phyloP scores from a whole-genome alignment of 2,113 vertebrate species.

The Ictalurus punctatus region DNA sequence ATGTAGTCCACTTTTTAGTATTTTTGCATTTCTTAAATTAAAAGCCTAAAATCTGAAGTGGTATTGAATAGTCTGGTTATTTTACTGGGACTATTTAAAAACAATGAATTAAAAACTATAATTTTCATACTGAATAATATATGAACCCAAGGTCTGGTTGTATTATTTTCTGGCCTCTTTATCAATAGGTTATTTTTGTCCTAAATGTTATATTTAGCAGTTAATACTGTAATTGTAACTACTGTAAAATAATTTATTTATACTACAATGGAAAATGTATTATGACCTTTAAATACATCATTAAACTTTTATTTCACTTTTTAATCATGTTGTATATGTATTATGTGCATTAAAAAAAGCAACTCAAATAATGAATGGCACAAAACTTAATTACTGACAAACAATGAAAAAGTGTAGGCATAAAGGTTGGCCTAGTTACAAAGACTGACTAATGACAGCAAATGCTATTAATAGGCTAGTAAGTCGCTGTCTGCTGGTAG shows the following conservation, averaged over 20 bases:
- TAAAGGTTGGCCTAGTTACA: slow-evolving; percentile 24
- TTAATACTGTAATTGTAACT: neutral
- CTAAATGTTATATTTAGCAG: neutral
- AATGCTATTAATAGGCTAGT: slow-evolving; percentile 44
- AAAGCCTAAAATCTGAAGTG: neutral
- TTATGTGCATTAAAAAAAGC: neutral
- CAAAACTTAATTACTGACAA: neutral
- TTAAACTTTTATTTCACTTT: neutral
- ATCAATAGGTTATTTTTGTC: neutral
- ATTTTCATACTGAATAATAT: neutral
- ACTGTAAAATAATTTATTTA: too few relatives aligned
- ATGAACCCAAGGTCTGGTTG: neutral
- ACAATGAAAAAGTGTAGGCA: slow-evolving; percentile 4
- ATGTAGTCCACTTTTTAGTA: neutral
- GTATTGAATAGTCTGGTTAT: neutral
- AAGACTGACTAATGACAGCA: slow-evolving; percentile 40
- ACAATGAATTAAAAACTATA: neutral
- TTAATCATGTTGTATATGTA: neutral
- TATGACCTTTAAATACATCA: neutral
- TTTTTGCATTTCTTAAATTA: neutral
- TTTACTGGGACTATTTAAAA: neutral
- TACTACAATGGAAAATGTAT: neutral
- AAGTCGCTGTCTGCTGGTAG: slow-evolving; percentile 20
- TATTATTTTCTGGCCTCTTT: neutral
- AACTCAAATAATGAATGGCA: neutral